A percentile compares a stretch with the other conserved stretches of the same genome.
Evolutionary conservation across 1,140 invertebrate species (phyloP).

Genomic region (Lineus longissimus): DNA sequence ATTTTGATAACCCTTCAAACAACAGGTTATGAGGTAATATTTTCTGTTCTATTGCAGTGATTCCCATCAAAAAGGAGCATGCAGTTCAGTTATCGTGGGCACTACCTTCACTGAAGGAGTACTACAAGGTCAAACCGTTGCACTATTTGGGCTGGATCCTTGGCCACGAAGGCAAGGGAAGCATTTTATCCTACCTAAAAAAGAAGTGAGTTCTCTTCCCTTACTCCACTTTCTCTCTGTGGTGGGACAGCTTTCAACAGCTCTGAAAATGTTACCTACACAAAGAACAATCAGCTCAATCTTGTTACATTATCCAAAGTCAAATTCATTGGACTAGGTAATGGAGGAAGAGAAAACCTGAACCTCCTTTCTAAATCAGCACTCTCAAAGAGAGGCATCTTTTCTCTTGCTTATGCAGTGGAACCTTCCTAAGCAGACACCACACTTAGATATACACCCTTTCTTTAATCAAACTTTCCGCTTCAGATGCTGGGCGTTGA

Average conservation of each 20-base stretch:
- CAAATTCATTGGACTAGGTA: no score
- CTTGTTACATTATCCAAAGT: no score
- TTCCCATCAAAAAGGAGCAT: slow-evolving; percentile 71
- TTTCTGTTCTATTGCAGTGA: slow-evolving; percentile 54
- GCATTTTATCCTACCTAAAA: slow-evolving; percentile 42
- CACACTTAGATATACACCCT: no score
- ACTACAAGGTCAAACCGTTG: slow-evolving; percentile 58
- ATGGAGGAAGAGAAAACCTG: no score
- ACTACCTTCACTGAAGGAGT: slow-evolving; percentile 68
- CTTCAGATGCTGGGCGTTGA: slow-evolving; percentile 40
- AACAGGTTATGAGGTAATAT: slow-evolving; percentile 1
- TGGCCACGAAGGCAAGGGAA: slow-evolving; percentile 44
- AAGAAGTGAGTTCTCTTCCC: slow-evolving; percentile 33
- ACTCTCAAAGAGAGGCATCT: no score
- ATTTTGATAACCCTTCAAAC: background rate
- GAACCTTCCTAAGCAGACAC: no score
- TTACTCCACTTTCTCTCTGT: background rate
- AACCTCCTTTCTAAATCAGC: no score
- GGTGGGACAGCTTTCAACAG: slow-evolving; percentile 7
- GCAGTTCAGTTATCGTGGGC: slow-evolving; percentile 75
- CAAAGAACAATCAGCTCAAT: no score
- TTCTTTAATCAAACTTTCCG: no score
- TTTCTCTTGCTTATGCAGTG: no score
- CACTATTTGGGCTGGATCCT: slow-evolving; percentile 36
- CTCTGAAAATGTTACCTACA: no score